These are phyloP conservation scores for Phalacrocorax carbo DNA, from an alignment of 2,113 vertebrate species.

Conservation along the genomic window DNA sequence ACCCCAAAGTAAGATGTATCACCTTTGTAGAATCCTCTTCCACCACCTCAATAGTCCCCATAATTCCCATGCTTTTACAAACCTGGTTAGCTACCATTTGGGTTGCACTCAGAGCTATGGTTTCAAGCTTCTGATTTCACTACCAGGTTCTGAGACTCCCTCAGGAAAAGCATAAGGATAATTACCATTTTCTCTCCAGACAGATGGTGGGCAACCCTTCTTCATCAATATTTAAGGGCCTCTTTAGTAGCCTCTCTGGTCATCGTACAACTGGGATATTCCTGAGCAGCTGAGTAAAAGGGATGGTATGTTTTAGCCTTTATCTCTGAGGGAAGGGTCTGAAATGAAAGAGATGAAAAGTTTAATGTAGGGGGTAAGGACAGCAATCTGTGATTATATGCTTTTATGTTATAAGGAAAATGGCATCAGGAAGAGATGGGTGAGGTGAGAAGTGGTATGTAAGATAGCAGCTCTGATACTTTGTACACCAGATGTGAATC, in stretches of 20 bases:
- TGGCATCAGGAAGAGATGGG: background rate
- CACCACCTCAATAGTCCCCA: background rate
- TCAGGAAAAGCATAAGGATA: background rate
- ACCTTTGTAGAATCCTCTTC: background rate
- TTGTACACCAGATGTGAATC: background rate
- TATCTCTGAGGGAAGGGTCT: background rate
- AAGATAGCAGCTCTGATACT: background rate
- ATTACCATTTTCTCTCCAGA: background rate
- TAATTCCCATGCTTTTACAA: background rate
- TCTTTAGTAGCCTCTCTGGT: background rate
- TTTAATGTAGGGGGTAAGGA: background rate
- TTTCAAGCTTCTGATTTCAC: background rate
- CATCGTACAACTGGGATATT: background rate
- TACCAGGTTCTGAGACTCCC: background rate
- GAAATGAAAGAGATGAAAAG: background rate
- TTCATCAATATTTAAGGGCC: background rate
- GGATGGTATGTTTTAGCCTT: background rate
- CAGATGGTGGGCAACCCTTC: background rate
- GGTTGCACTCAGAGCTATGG: background rate
- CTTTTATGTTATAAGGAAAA: background rate
- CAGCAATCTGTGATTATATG: background rate
- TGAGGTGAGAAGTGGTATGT: background rate
- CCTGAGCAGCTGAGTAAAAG: background rate
- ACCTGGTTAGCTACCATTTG: background rate
- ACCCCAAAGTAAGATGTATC: background rate